Base-by-base conservation (phyloP, 2,113 vertebrate genomes). In the Lasiurus borealis region DNA sequence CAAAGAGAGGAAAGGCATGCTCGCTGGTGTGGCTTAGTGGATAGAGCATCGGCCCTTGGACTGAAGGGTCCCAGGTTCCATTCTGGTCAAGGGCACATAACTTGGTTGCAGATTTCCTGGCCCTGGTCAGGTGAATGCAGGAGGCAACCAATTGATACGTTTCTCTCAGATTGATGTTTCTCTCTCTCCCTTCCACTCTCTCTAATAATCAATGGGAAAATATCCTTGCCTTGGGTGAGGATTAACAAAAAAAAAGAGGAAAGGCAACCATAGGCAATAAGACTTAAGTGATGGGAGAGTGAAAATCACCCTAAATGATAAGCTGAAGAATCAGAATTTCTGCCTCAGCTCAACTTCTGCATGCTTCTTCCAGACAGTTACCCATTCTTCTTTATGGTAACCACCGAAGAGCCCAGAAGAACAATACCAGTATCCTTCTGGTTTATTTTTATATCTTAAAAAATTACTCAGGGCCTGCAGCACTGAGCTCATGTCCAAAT, bases 401-500 rank as follows among this genome's bases (percentile, higher is more conserved):
- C 46, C 25, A 21, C 44, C 15, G 50, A 90, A 34, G 85, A 54
- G 71, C 72, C 80, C 71, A n/a, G 18, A 91, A 81, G 52, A 88
- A 71, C 59, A 50, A 62, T 59, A 69, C 9, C 16, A 68, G 73
- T 69, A 92, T 66, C 54, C 31, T 40, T 64, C 34, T 82, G 92
- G 96, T 95, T 94, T 93, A 93, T 87, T 90, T 90, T 95, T 80
- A 68, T 93, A 91, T 90, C 86, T 86, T 46, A 94, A 95, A 95
- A 96, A 95, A 95, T 97, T 92, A 95, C 85, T 66, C 80, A 84
- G 76, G 83, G 88, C 71, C 95, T 91, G 48, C 36, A 86, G 82
- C 88, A 88, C 95, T 31, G 48, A 95, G 95, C 78, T 95, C 95
- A 94, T 83, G 95, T 77, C 92, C 90, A 94, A 95, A 95, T 96